Base-by-base conservation (phyloP, 2,113 vertebrate genomes). In the Dolichotis patagonum region DNA sequence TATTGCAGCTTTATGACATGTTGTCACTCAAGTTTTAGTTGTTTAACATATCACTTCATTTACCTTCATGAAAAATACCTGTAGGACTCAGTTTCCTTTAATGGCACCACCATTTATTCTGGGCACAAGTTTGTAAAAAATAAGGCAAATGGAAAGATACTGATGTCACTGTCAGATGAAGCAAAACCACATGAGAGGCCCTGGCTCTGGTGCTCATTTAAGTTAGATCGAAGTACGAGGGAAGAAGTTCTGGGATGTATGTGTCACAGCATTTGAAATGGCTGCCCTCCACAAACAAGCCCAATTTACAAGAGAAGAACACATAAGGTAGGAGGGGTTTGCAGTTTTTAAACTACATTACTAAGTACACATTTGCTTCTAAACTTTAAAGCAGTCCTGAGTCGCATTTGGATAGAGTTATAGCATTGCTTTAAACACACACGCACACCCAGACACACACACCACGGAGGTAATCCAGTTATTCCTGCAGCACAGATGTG, bases 171-270 rank as follows among this genome's bases (percentile, higher is more conserved):
- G 98, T 98, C 97, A 56, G 19, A 99, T 98, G 99, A 99, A 99
- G 96, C 98, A 98, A 99, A 99, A 99, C 98, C 99, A 99, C 98
- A 99, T 99, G 98, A 98, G 98, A 99, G 98, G 98, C 92, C 84
- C 92, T 98, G 98, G 98, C 98, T 98, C 98, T 88, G 98, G 96
- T 86, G 97, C 96, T 98, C 97, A 98, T 99, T 99, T 97, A 98
- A 98, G 98, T 98, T 98, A 98, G 96, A 98, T 97, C 41, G 98
- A 98, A 98, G 98, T 97, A 98, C 92, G 96, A 85, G 87, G 92
- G 97, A 97, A 97, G 97, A 96, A 92, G 83, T 97, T 98, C 96
- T 86, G 98, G 98, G 98, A 98, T 95, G 98, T 96, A 94, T 98
- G 98, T 98, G 97, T 98, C 98, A 96, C 92, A 98, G 97, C 97